These are phyloP conservation scores for Lepidotrigona ventralis DNA, from an alignment of 1,140 invertebrate species.

Conservation along the genomic window DNA sequence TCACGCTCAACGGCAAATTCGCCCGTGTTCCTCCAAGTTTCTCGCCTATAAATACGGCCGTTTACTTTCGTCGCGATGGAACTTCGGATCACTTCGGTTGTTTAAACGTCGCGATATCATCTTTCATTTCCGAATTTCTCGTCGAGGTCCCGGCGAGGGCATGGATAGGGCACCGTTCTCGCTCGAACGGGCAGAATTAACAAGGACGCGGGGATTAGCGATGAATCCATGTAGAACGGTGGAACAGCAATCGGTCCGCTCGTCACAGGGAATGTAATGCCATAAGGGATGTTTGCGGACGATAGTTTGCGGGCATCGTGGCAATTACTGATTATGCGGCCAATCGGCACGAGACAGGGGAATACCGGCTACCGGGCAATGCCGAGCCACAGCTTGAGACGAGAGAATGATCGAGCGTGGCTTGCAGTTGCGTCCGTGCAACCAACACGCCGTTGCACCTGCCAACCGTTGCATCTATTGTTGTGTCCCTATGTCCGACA, in stretches of 20 bases:
- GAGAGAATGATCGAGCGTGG: conserved; percentile 59
- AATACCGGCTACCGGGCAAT: conserved; percentile 19
- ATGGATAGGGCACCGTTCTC: too few species aligned
- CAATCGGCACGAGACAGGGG: conserved; percentile 62
- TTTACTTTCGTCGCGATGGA: background rate
- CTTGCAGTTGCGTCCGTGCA: conserved; percentile 39
- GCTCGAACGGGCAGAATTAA: background rate
- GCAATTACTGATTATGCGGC: conserved; percentile 67
- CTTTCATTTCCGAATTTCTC: background rate
- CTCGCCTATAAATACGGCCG: background rate
- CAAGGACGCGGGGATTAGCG: background rate
- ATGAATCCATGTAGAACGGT: background rate
- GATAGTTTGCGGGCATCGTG: conserved; percentile 55
- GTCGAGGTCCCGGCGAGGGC: too few species aligned
- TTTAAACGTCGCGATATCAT: background rate
- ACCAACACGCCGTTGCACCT: conserved; percentile 51
- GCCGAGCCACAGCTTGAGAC: conserved; percentile 54
- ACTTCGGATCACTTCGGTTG: background rate
- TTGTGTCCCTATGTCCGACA: conserved; percentile 19
- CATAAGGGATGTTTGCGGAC: conserved; percentile 61
- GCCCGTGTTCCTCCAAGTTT: background rate
- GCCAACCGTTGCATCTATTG: conserved; percentile 52
- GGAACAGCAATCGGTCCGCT: conserved; percentile 12
- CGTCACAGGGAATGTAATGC: conserved; percentile 27
- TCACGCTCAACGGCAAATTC: background rate